Base-by-base conservation (phyloP, 2,113 vertebrate species). In the Corythoichthys intestinalis region DNA sequence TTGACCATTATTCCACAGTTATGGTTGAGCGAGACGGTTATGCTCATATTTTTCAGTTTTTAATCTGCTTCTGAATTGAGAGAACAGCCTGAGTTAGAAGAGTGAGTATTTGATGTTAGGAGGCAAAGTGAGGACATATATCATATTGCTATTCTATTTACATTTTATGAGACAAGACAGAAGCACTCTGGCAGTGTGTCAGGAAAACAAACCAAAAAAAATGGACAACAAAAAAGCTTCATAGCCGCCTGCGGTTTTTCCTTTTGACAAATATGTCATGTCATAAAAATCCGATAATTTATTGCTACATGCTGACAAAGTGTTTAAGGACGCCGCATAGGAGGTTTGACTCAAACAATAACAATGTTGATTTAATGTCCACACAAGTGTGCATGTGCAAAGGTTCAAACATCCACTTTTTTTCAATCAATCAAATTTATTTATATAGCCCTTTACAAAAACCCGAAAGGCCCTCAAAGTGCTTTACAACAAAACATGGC, bases 221-320 rank as follows among this genome's bases (percentile, higher is more conserved):
- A 11, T 10, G 9, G 34, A 56, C 20, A 20, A 56, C 20, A 28
- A 28, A 56, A 12, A 56, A 56, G 53, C 20, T 56, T 56, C 34
- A 34, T 56, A 56, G 9, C 53, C 20, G 20, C 53, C 53, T 11
- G 53, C 53, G 20, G 4, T 37, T 60, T 60, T 14, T 39, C 37
- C 7, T 15, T 39, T 17, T 41, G 58, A 60, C 37, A 60, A 60
- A 60, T 60, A 60, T 17, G 37, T 34, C 53, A 41, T 39, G 58
- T 60, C 58, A 60, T 39, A 60, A 60, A 60, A 60, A n/a, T 60
- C 53, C 53, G 10, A 60, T 60, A 60, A 39, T 39, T 39, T 60
- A 60, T 39, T 39, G 37, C 17, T 60, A 60, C 58, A n/a, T 39
- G 2, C 58, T 60, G 15, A 38, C 6, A 60, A 60, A 41, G 58